Conservation (phyloP, 2,113 vertebrate species). For the Sebastes schlegelii region DNA sequence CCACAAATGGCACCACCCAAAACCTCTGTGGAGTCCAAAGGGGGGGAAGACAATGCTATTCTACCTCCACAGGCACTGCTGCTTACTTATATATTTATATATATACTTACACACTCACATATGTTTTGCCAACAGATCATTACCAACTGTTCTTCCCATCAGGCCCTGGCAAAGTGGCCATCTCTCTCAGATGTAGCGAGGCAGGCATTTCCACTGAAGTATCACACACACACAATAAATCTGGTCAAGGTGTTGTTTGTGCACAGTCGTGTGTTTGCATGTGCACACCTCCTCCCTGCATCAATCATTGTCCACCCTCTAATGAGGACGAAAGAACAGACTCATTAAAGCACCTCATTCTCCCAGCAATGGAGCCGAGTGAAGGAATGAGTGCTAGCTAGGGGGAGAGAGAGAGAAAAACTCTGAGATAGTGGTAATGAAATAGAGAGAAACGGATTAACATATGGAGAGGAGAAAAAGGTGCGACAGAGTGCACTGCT, state of each 20-base stretch:
- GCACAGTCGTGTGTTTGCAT: slow-evolving; percentile 26
- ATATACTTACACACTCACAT: slow-evolving; percentile 25
- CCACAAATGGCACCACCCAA: not conserved
- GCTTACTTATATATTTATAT: slow-evolving; percentile 16
- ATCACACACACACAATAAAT: slow-evolving; percentile 7
- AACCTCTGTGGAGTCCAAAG: slow-evolving; percentile 1
- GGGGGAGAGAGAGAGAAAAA: slow-evolving; percentile 52
- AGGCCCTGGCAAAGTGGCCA: slow-evolving; percentile 46
- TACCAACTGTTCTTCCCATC: slow-evolving; percentile 62
- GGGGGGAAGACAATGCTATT: slow-evolving; percentile 13
- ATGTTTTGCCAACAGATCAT: slow-evolving; percentile 58
- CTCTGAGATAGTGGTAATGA: slow-evolving; percentile 59
- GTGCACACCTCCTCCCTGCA: slow-evolving; percentile 43
- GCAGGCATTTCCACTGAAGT: slow-evolving; percentile 22
- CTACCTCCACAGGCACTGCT: slow-evolving; percentile 21
- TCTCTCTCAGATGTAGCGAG: slow-evolving; percentile 43
- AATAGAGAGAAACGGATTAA: slow-evolving; percentile 63
- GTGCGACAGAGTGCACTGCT: slow-evolving; percentile 30
- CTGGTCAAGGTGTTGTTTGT: slow-evolving; percentile 16
- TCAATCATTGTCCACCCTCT: slow-evolving; percentile 76
- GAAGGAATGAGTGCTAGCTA: slow-evolving; percentile 27
- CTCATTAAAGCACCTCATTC: slow-evolving; percentile 73
- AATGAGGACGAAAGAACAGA: slow-evolving; percentile 71
- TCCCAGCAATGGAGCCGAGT: slow-evolving; percentile 32
- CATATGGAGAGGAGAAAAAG: slow-evolving; percentile 47